Conservation (phyloP, 2,888 invertebrate species). For the Plebejus anna region DNA sequence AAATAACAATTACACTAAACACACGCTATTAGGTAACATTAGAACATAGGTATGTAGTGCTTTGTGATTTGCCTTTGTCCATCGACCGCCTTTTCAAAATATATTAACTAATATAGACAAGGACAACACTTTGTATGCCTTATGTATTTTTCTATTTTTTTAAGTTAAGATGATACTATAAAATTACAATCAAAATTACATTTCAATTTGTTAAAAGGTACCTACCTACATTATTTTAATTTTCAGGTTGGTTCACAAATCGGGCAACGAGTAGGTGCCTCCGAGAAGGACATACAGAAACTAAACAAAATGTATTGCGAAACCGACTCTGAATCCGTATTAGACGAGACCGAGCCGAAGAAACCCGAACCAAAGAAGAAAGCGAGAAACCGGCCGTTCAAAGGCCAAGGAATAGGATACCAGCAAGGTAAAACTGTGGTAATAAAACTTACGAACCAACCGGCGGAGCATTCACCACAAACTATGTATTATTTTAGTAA, state of each 20-base stretch:
- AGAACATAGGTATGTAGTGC: too few species aligned
- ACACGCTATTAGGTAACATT: too few species aligned
- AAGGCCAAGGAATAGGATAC: conserved; percentile 71
- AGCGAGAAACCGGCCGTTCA: conserved; percentile 64
- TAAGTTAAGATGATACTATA: too few species aligned
- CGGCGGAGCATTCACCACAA: conserved; percentile 55
- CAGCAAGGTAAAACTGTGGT: conserved; percentile 75
- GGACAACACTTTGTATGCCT: too few species aligned
- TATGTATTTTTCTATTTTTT: too few species aligned
- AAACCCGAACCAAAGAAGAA: conserved; percentile 50
- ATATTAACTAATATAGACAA: too few species aligned
- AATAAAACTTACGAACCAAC: conserved; percentile 62
- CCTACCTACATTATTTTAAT: conserved; percentile 1
- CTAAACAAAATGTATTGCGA: conserved; percentile 81
- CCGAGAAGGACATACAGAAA: conserved; percentile 78
- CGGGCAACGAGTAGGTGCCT: conserved; percentile 79
- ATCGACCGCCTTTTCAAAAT: too few species aligned
- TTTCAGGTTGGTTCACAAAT: conserved; percentile 68
- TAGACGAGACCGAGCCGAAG: conserved; percentile 44
- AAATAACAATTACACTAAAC: too few species aligned
- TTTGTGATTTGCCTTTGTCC: too few species aligned
- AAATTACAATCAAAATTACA: too few species aligned
- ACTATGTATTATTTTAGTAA: conserved; percentile 71
- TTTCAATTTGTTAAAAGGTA: neutral
- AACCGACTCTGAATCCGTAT: conserved; percentile 49